These are phyloP conservation scores for Zoanthus sociatus DNA, from an alignment of 92 coral and sea anemone genomes.

Conservation along the genomic window DNA sequence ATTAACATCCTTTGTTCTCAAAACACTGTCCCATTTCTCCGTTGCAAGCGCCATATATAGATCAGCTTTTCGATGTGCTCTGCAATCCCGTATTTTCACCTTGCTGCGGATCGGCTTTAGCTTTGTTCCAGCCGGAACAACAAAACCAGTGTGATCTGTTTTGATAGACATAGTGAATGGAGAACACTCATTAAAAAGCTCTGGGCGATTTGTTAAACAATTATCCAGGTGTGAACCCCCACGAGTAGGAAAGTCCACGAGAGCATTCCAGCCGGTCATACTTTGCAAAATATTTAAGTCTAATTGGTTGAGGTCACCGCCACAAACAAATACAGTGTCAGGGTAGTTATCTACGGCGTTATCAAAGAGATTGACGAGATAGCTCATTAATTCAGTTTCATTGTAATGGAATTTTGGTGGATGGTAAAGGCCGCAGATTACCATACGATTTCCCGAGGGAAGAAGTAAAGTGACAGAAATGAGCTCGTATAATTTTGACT, in stretches of 20 bases:
- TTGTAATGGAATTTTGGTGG: conserved; percentile 25
- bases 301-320: conserved; percentile 46
- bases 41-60: conserved; percentile 16
- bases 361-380: not conserved
- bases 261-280: conserved; percentile 16
- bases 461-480: not conserved
- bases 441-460: conserved; percentile 10
- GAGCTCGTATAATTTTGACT: conserved; percentile 25
- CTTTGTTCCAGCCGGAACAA: conserved; percentile 62
- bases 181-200: conserved; percentile 48
- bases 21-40: conserved; percentile 49
- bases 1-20: too few species aligned
- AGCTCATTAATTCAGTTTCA: not conserved
- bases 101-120: conserved; percentile 66
- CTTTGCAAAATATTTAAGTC: not conserved
- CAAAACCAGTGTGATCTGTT: conserved; percentile 60
- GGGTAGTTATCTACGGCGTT: conserved; percentile 19
- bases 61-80: conserved; percentile 57
- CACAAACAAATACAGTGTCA: conserved; percentile 27
- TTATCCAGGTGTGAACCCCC: conserved; percentile 45
- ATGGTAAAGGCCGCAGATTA: conserved; percentile 19
- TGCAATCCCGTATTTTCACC: conserved; percentile 48
- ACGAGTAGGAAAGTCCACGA: conserved; percentile 1
- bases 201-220: conserved; percentile 48
- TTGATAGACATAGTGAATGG: conserved; percentile 47